Evolutionary conservation across 2,113 vertebrate genomes (phyloP).

Genomic region (Hylia prasina): DNA sequence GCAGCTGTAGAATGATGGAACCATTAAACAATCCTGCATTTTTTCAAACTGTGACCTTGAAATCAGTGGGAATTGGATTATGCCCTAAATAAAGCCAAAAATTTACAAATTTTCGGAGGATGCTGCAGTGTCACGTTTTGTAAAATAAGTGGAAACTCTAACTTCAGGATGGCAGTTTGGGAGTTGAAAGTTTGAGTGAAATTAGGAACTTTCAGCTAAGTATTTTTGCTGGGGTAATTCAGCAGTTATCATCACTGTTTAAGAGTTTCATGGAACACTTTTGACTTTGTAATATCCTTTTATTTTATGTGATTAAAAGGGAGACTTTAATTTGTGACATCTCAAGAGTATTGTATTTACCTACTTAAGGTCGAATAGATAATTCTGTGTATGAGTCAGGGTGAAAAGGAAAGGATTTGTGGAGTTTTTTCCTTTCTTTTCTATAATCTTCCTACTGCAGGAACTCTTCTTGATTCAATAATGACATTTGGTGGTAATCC

Average conservation of each 20-base stretch:
- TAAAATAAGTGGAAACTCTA: not conserved
- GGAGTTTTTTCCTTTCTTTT: not conserved
- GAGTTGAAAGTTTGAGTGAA: not conserved
- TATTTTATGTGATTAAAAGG: not conserved
- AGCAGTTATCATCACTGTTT: not conserved
- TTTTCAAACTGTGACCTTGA: not conserved
- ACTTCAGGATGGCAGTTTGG: not conserved
- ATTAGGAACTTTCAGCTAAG: not conserved
- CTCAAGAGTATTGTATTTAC: constrained; percentile 14
- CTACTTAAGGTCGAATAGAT: not conserved
- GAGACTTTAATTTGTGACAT: not conserved
- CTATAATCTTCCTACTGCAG: constrained; percentile 38
- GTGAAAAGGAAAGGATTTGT: constrained; percentile 11
- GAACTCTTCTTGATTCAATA: constrained; percentile 55
- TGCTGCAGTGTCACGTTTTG: not conserved
- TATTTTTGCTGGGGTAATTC: not conserved
- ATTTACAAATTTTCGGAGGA: not conserved
- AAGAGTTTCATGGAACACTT: not conserved
- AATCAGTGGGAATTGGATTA: not conserved
- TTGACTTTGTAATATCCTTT: not conserved
- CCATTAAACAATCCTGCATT: not conserved
- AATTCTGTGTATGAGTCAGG: not conserved
- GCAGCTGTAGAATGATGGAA: not conserved
- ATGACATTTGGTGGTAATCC: constrained; percentile 73
- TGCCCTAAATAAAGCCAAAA: not conserved